These are phyloP conservation scores for Spisula subtruncata DNA, from an alignment of 2,888 invertebrate species.

Conservation along the genomic window DNA sequence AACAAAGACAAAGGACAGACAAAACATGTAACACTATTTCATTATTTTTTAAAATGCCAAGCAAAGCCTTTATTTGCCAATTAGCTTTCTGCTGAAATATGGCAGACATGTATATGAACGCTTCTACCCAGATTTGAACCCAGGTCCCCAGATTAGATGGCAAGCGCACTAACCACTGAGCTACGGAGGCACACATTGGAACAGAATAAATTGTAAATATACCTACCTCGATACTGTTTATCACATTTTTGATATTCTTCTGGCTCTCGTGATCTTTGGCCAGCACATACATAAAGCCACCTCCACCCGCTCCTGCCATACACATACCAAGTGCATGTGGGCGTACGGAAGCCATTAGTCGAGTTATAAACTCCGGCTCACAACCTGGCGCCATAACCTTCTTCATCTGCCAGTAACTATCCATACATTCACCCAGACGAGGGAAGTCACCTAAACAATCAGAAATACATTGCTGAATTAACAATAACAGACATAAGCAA, in stretches of 20 bases:
- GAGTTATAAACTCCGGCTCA: slow-evolving; percentile 86
- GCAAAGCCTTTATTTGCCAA: no score
- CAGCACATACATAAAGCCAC: slow-evolving; percentile 87
- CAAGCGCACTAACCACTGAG: no score
- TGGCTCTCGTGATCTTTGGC: slow-evolving; percentile 78
- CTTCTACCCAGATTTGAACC: no score
- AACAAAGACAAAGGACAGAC: no score
- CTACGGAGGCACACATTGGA: no score
- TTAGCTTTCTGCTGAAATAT: no score
- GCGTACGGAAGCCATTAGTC: slow-evolving; percentile 83
- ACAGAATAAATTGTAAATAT: background rate
- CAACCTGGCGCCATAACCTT: slow-evolving; percentile 88
- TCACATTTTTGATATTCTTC: slow-evolving; percentile 61
- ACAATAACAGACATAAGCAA: no score
- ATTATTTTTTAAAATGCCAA: no score
- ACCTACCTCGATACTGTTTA: slow-evolving; percentile 67
- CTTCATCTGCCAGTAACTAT: slow-evolving; percentile 88
- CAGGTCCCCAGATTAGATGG: no score
- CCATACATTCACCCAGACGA: slow-evolving; percentile 85
- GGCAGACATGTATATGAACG: no score
- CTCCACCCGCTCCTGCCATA: slow-evolving; percentile 88
- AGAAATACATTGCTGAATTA: background rate
- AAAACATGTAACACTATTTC: no score
- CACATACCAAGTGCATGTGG: slow-evolving; percentile 85
- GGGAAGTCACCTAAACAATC: slow-evolving; percentile 84